Evolutionary conservation across 2,113 vertebrate species (phyloP).

Genomic region (Sporophila hypoxantha): DNA sequence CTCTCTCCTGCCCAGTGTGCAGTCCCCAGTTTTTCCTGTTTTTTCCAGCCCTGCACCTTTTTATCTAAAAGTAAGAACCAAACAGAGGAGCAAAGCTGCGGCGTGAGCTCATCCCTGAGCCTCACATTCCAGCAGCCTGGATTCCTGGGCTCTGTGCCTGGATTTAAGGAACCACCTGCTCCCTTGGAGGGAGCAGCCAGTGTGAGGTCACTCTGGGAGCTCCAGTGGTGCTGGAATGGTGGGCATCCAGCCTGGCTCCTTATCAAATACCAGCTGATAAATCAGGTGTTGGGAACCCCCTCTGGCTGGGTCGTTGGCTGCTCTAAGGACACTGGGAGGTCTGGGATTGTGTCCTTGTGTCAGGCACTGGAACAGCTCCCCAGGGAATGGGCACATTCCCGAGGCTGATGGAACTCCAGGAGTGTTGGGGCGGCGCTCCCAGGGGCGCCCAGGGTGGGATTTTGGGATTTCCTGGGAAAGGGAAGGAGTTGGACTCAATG

Average conservation of each 20-base stretch:
- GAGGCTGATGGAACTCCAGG: not conserved
- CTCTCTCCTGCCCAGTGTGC: not conserved
- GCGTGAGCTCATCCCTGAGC: not conserved
- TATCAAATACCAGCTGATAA: not conserved
- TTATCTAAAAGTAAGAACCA: not conserved
- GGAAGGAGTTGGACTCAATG: not conserved
- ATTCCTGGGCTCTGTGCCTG: not conserved
- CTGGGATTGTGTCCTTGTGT: not conserved
- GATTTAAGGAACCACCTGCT: not conserved
- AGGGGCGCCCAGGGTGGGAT: not conserved
- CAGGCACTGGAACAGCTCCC: not conserved
- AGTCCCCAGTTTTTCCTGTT: not conserved
- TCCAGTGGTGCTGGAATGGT: fast-evolving
- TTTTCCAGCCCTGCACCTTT: not conserved
- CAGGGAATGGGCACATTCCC: not conserved
- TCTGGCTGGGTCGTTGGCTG: not conserved
- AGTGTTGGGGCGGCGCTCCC: fast-evolving
- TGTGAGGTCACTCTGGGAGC: not conserved
- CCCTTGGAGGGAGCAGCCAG: not conserved
- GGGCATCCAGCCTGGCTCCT: not conserved
- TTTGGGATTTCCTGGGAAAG: not conserved
- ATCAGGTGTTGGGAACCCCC: not conserved
- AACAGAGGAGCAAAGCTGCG: not conserved
- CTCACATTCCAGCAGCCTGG: not conserved
- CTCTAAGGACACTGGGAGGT: not conserved